Base-by-base conservation (phyloP, 2,113 vertebrate species). In the Gymnarchus niloticus region DNA sequence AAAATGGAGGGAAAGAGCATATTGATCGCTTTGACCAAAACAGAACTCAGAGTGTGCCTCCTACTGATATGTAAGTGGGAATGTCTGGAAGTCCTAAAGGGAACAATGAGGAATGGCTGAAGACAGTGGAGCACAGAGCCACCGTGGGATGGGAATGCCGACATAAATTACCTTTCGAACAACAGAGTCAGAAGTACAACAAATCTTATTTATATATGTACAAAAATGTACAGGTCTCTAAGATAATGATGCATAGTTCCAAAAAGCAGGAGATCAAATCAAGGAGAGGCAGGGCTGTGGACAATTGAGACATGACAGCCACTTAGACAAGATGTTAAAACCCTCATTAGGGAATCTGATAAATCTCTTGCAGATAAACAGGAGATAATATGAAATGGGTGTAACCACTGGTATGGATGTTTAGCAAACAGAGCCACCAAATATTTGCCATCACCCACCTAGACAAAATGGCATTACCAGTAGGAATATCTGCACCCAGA, bases 171-270 rank as follows among this genome's bases (percentile, higher is more conserved):
- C 51, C 17, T 51, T 51, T 54, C 28, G 28, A 46, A 87, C 56
- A 48, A 83, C 51, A 21, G 49, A 46, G 25, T 78, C 54, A 2
- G n/a, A 83, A 49, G 54, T 83, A 78, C 82, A 85, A 54, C 86
- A 86, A 33, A 73, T 85, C 84, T 37, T 83, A 87, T 84, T 90
- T 90, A 87, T 91, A 91, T 46, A 52, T 85, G 89, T 51, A 88
- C 37, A 89, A 86, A 89, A 87, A 88, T 89, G 91, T 87, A 92
- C 89, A 86, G 90, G 91, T 93, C 90, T 91, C 91, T 57, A 89
- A 87, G 87, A 89, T 94, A 91, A 94, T 90, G 86, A 94, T 93
- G 93, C 93, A 94, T 92, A 94, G 94, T 91, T 93, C 89, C 90
- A 90, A 85, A 90, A 85, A 88, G 91, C 88, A 86, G 84, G 82